Evolutionary conservation across 2,797 vertebrate genomes (phyloP), one percentile per base, ranked within the genome.

Genomic region (Valencia hispanica): DNA sequence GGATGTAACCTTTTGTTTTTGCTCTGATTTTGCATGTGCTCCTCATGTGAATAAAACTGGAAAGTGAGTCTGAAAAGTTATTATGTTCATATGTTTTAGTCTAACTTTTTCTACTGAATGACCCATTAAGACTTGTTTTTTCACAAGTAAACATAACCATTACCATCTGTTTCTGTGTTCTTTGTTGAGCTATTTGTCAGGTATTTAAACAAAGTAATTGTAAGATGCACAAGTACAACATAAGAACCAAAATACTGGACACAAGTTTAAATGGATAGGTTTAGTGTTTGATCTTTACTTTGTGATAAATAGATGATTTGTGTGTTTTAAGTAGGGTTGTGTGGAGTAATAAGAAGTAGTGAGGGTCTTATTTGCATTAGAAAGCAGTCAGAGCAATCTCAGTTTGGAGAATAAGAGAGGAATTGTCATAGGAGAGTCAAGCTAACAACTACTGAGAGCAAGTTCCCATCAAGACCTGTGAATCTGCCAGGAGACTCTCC

Each of bases 91-190:
- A 22, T 17, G 50, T 61, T 34, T 61, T 59, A 61, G 34, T 65
- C 61, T 22, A 65, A 41, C 12, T 65, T n/a, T 68, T 68, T 2
- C 25, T 68, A 43, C 30, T 30, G 2, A 72, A 63, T n/a, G 45
- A 59, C 34, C 17, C 4, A 71, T 50, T 47, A n/a, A 43, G 27
- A 43, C 12, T 39, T 39, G 22, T 53, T 76, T 47, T 22, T 74
- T 34, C 77, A 70, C 70, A 78, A 78, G 80, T 80, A 86, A 89
- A 87, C 78, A 83, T 45, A 74, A 63, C 75, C 39, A 43, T 27
- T 53, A 20, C 50, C 11, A 7, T 50, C 20, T 41, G 43, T 55
- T 41, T 72, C 9, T 50, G 6, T 77, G 4, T 74, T 22, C 47
- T 17, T 36, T 30, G 14, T 4, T 63, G 18, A 34, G 14, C 45